Percentiles rank a stretch among this genome's conserved stretches.
phyloP scores from a whole-genome alignment of 2,113 vertebrate genomes.

The Holacanthus passer region DNA sequence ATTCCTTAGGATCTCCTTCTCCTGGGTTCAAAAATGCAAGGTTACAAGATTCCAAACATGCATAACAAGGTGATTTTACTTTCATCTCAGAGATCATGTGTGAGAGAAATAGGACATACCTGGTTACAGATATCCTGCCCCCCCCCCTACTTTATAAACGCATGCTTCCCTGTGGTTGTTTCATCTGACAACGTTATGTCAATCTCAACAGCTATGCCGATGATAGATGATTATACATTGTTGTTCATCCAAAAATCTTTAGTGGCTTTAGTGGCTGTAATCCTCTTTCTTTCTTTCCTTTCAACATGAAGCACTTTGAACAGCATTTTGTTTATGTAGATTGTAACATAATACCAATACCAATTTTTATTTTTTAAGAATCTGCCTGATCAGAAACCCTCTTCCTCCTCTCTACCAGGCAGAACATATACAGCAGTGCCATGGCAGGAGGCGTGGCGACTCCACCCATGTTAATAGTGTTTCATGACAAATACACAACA shows the following conservation, averaged over 20 bases:
- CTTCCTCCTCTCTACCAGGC: conserved; percentile 75
- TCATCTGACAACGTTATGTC: background rate
- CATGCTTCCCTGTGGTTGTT: background rate
- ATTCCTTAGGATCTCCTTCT: background rate
- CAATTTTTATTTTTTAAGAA: too few species aligned
- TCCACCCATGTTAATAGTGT: conserved; percentile 96
- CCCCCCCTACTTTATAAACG: background rate
- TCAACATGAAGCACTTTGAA: background rate
- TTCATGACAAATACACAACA: conserved; percentile 89
- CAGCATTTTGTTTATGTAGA: background rate
- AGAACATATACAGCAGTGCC: conserved; percentile 95
- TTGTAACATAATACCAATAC: background rate
- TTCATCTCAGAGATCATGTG: background rate
- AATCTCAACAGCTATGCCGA: background rate
- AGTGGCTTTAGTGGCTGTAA: too few species aligned
- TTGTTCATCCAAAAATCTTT: background rate
- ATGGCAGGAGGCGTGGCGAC: conserved; percentile 95
- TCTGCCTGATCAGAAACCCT: background rate
- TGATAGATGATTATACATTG: background rate
- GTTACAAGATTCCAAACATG: background rate
- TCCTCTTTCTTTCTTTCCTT: background rate
- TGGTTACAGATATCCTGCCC: background rate
- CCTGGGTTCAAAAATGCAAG: background rate
- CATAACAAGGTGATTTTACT: background rate
- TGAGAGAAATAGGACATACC: background rate